Percentiles rank a stretch among this genome's conserved stretches.
phyloP scores from a whole-genome alignment of 1,140 invertebrate genomes.

The Lepidotrigona ventralis region DNA sequence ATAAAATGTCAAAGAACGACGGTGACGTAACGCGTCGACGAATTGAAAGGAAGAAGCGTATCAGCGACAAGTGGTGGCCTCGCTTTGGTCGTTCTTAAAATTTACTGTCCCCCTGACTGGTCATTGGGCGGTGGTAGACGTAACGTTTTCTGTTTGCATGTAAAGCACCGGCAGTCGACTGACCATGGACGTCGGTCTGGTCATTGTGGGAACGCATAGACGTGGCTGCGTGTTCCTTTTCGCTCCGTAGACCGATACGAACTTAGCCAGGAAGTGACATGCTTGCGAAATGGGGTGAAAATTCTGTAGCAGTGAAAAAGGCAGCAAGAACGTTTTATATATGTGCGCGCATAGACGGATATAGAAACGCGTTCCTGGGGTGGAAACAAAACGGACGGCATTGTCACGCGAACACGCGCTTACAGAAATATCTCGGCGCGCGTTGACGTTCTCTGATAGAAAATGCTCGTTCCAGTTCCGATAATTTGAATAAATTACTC shows the following conservation, averaged over 20 bases:
- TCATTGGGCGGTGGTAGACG: slow-evolving; percentile 29
- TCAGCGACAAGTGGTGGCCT: slow-evolving; percentile 53
- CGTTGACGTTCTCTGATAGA: slow-evolving; percentile 10
- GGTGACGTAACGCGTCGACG: not conserved
- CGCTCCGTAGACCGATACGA: slow-evolving; percentile 60
- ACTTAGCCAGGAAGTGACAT: slow-evolving; percentile 63
- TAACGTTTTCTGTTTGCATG: slow-evolving; percentile 67
- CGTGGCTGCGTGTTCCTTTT: slow-evolving; percentile 49
- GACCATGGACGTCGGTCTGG: slow-evolving; percentile 56
- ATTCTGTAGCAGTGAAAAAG: slow-evolving; percentile 59
- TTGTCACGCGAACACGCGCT: slow-evolving; percentile 1
- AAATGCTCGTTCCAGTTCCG: slow-evolving; percentile 25
- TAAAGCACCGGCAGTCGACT: slow-evolving; percentile 67
- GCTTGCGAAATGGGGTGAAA: slow-evolving; percentile 67
- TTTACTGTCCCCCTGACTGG: slow-evolving; percentile 58
- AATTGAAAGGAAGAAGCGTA: slow-evolving; percentile 27
- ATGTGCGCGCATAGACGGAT: not conserved
- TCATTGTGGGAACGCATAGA: slow-evolving; percentile 53
- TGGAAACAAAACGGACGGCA: slow-evolving; percentile 29
- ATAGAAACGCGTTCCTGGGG: not conserved
- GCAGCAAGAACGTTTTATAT: slow-evolving; percentile 35
- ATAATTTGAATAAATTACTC: slow-evolving; percentile 28
- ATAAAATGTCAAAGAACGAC: not conserved
- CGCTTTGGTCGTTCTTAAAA: slow-evolving; percentile 60
- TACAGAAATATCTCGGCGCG: slow-evolving; percentile 36